phyloP scores from a whole-genome alignment of 2,888 invertebrate genomes.

The Tillus elongatus region DNA sequence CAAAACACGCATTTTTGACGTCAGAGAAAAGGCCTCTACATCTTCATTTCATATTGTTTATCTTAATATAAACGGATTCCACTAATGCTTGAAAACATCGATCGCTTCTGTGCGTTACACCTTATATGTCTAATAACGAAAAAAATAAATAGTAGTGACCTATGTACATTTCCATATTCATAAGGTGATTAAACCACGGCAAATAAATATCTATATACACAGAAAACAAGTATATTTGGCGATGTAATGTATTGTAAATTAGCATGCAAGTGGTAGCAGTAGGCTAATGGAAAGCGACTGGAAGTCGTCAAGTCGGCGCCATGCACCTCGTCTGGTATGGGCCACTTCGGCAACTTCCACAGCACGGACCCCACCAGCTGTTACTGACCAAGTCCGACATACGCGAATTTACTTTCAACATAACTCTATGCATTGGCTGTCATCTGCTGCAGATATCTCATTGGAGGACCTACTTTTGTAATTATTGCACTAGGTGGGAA shows the following conservation, averaged over 20 bases:
- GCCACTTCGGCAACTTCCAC: too few species aligned
- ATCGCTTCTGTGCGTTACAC: too few species aligned
- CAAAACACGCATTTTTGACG: too few species aligned
- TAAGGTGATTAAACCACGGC: too few species aligned
- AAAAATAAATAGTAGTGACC: too few species aligned
- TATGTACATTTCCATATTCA: too few species aligned
- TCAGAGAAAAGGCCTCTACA: too few species aligned
- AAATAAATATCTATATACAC: too few species aligned
- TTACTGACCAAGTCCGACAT: slow-evolving; percentile 5
- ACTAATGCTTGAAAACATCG: too few species aligned
- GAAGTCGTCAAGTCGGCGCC: slow-evolving; percentile 15
- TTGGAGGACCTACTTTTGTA: slow-evolving; percentile 15
- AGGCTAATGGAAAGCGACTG: slow-evolving; percentile 15
- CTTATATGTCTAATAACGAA: too few species aligned
- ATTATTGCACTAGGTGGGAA: slow-evolving; percentile 13
- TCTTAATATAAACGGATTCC: too few species aligned
- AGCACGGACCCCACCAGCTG: slow-evolving; percentile 14
- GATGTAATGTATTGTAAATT: slow-evolving; percentile 10
- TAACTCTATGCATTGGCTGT: slow-evolving; percentile 9
- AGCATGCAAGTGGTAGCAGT: slow-evolving; percentile 9
- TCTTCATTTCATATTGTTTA: too few species aligned
- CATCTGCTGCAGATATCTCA: slow-evolving; percentile 6
- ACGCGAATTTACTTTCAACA: slow-evolving; percentile 15
- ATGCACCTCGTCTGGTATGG: slow-evolving; percentile 6
- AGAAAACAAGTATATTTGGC: slow-evolving; percentile 8